These are phyloP conservation scores for Odocoileus virginianus DNA, from an alignment of 2,113 vertebrate species.

Conservation along the genomic window DNA sequence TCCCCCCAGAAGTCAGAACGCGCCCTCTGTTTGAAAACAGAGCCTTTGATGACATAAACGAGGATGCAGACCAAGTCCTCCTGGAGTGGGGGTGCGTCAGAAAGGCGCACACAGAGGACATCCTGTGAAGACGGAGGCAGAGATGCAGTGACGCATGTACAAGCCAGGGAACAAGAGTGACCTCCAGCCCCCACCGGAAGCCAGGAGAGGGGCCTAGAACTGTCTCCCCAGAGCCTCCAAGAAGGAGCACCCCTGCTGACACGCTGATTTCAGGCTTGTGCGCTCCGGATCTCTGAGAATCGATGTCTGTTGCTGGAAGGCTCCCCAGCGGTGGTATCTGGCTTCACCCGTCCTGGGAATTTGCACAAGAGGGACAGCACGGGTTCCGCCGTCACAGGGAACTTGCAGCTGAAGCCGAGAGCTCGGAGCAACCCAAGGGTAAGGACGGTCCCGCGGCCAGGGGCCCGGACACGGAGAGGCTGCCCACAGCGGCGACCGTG, in stretches of 20 bases:
- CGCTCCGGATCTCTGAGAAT: neutral
- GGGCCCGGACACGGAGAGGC: rapidly evolving
- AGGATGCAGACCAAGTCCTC: neutral
- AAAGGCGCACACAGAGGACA: neutral
- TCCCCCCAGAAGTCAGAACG: too few relatives aligned
- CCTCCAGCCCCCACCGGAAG: rapidly evolving
- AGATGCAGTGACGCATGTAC: rapidly evolving
- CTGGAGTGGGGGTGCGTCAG: neutral
- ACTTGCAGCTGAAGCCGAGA: neutral
- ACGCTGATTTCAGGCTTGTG: neutral
- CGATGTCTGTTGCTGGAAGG: neutral
- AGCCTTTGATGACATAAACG: neutral
- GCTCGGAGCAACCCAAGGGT: rapidly evolving
- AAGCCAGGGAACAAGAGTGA: rapidly evolving
- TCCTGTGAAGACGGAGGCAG: rapidly evolving
- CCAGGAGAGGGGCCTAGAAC: neutral
- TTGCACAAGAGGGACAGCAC: rapidly evolving
- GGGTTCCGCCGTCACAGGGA: rapidly evolving
- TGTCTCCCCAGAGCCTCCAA: rapidly evolving
- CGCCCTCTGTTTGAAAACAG: neutral
- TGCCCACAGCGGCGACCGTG: rapidly evolving
- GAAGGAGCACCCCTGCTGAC: too few relatives aligned
- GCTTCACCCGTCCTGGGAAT: neutral
- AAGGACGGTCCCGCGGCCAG: neutral
- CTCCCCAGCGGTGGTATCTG: rapidly evolving